These are phyloP conservation scores for Leptatherina wallacei DNA, from an alignment of 2,797 vertebrate species.

Conservation along the genomic window DNA sequence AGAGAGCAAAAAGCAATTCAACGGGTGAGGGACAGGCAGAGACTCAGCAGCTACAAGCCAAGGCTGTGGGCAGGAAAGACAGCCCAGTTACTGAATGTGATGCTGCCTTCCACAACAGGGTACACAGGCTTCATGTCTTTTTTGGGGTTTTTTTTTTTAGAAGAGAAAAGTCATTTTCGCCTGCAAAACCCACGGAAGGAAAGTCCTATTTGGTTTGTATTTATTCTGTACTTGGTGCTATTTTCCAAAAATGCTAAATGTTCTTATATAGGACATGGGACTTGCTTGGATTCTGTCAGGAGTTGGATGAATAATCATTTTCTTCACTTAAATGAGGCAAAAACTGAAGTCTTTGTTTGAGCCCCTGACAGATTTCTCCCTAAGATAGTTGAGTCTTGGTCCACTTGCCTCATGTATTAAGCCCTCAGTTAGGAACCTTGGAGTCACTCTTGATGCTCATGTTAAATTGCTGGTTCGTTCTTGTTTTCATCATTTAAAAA, in stretches of 20 bases:
- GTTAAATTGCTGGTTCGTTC: too few species aligned
- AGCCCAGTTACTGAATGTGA: constrained; percentile 81
- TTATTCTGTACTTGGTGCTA: background rate
- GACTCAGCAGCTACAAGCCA: constrained; percentile 51
- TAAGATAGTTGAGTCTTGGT: too few species aligned
- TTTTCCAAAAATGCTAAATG: background rate
- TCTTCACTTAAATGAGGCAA: too few species aligned
- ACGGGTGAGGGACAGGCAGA: constrained; percentile 38
- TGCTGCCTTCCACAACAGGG: constrained; percentile 88
- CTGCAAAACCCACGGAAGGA: constrained; percentile 65
- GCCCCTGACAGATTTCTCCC: too few species aligned
- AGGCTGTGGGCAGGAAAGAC: constrained; percentile 19
- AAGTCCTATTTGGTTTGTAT: background rate
- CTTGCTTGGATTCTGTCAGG: too few species aligned
- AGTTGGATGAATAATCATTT: too few species aligned
- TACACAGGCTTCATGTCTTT: constrained; percentile 85
- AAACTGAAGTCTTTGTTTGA: too few species aligned
- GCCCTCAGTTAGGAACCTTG: too few species aligned
- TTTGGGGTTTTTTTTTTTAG: constrained; percentile 60
- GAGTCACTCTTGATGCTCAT: too few species aligned
- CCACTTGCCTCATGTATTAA: too few species aligned
- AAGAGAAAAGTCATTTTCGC: constrained; percentile 85
- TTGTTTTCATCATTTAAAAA: too few species aligned
- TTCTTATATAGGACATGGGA: background rate
- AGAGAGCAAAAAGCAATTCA: constrained; percentile 29